Percentiles rank a stretch among this genome's conserved stretches.
phyloP scores from a whole-genome alignment of 2,888 invertebrate genomes.

The Rhingia campestris region DNA sequence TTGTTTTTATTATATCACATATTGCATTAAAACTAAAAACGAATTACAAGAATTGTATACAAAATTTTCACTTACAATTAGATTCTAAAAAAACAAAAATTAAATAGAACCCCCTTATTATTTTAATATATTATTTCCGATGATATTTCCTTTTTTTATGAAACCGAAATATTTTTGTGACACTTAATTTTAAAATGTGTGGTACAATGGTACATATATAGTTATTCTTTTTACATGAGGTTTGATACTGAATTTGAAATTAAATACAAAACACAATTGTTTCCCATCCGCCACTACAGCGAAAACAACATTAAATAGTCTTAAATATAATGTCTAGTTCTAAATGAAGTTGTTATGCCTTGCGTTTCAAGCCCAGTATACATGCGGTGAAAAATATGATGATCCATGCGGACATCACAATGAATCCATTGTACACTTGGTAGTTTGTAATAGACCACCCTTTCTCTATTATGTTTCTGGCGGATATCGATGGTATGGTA shows the following conservation, averaged over 20 bases:
- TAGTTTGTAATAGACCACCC: conserved; percentile 88
- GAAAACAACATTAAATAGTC: conserved; percentile 45
- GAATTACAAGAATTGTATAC: conserved; percentile 57
- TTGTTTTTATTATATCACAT: conserved; percentile 69
- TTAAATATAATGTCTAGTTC: conserved; percentile 35
- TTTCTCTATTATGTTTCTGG: conserved; percentile 90
- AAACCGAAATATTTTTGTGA: conserved; percentile 22
- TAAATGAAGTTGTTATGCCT: conserved; percentile 79
- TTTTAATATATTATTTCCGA: conserved; percentile 33
- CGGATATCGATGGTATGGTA: conserved; percentile 90
- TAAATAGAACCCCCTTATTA: conserved; percentile 65
- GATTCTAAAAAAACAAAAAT: conserved; percentile 55
- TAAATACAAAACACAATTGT: conserved; percentile 44
- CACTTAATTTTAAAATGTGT: conserved; percentile 30
- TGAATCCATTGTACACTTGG: conserved; percentile 89
- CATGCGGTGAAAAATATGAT: conserved; percentile 85
- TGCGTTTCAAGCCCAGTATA: conserved; percentile 83
- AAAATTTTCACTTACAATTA: conserved; percentile 63
- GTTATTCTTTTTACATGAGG: conserved; percentile 21
- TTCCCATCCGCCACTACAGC: conserved; percentile 5
- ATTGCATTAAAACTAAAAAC: conserved; percentile 66
- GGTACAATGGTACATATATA: conserved; percentile 27
- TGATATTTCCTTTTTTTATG: conserved; percentile 23
- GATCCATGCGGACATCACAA: conserved; percentile 87
- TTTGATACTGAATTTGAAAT: conserved; percentile 35